A percentile compares a stretch with the other conserved stretches of the same genome.
Conservation (phyloP, 2,888 invertebrate species). For the Lampropteryx suffumata region DNA sequence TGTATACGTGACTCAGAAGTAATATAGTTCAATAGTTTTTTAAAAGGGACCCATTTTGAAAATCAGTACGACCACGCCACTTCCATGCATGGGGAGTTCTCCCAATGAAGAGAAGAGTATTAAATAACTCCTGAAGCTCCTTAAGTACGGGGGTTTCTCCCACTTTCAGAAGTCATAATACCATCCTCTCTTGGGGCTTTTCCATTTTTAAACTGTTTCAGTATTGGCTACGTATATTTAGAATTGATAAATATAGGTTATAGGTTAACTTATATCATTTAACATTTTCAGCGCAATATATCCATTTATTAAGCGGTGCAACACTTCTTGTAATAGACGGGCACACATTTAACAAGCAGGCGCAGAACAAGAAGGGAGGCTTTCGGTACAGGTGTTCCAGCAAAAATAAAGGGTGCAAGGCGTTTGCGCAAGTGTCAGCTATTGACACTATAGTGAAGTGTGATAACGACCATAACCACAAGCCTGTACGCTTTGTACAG, state of each 20-base stretch:
- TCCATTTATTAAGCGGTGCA: constrained; percentile 24
- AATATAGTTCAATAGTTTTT: too few species aligned
- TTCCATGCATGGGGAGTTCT: too few species aligned
- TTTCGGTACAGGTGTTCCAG: constrained; percentile 46
- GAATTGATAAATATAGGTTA: too few species aligned
- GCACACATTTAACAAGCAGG: constrained; percentile 39
- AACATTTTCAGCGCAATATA: constrained; percentile 31
- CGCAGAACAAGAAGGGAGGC: constrained; percentile 28
- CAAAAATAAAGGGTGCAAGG: constrained; percentile 34
- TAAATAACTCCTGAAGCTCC: too few species aligned
- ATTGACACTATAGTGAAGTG: constrained; percentile 22
- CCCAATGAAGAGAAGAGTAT: too few species aligned
- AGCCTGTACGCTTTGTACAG: constrained; percentile 19
- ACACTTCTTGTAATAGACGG: constrained; percentile 34
- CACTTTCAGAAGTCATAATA: too few species aligned
- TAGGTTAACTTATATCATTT: not conserved
- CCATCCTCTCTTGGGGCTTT: too few species aligned
- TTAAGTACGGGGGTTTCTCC: too few species aligned
- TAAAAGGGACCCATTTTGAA: too few species aligned
- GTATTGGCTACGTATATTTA: not conserved
- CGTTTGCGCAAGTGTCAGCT: constrained; percentile 33
- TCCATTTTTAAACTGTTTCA: too few species aligned
- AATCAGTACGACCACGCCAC: too few species aligned
- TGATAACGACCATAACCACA: constrained; percentile 33
- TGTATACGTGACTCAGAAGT: too few species aligned